Percentiles rank a stretch among this genome's conserved stretches.
Evolutionary conservation across 2,113 vertebrate genomes (phyloP).

Genomic region (Cololabis saira): DNA sequence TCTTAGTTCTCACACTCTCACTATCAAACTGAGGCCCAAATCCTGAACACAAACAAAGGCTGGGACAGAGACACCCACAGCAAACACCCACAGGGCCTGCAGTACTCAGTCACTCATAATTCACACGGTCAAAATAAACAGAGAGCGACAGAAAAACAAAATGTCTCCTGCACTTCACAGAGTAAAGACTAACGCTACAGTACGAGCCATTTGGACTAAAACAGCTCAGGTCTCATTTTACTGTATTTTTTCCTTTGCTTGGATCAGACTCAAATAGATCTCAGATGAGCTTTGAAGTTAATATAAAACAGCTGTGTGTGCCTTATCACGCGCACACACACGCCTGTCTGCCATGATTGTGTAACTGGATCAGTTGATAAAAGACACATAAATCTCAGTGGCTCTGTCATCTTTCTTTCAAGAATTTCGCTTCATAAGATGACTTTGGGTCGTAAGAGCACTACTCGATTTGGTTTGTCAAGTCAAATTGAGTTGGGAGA

Average conservation of each 20-base stretch:
- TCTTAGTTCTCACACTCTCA: conserved; percentile 28
- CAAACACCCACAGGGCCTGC: conserved; percentile 59
- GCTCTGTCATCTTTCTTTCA: conserved; percentile 13
- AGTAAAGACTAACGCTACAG: background rate
- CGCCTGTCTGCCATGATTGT: conserved; percentile 48
- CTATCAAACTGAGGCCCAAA: conserved; percentile 22
- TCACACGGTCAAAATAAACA: conserved; percentile 6
- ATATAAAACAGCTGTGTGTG: conserved; percentile 66
- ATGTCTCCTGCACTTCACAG: background rate
- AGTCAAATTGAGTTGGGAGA: background rate
- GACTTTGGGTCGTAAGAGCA: background rate
- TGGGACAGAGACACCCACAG: conserved; percentile 43
- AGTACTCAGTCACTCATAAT: conserved; percentile 9
- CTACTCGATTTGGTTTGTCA: no score
- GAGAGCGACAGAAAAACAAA: no score
- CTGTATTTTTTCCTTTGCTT: conserved; percentile 13
- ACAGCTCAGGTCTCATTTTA: background rate
- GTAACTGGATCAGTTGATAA: conserved; percentile 51
- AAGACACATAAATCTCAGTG: conserved; percentile 44
- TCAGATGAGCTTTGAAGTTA: conserved; percentile 53
- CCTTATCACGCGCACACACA: conserved; percentile 26
- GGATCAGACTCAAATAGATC: conserved; percentile 6
- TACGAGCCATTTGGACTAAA: conserved; percentile 5
- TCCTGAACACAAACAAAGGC: conserved; percentile 57
- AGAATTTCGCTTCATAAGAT: background rate